Base-by-base conservation (phyloP, 1,140 invertebrate genomes). In the Scaptomyza hsui region DNA sequence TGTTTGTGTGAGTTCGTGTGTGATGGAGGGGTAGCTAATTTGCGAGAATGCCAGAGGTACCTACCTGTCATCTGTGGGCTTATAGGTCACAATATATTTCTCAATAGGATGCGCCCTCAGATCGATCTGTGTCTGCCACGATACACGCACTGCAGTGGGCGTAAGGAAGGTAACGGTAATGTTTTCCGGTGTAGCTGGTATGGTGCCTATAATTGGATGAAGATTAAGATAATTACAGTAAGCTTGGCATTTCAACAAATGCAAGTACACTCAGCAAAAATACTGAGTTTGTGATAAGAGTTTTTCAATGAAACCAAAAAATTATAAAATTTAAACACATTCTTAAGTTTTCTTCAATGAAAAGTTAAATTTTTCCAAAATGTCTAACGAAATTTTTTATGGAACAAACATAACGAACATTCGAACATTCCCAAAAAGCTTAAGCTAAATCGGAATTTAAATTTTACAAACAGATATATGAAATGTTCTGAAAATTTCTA, bases 161-260 rank as follows among this genome's bases (percentile, higher is more conserved):
- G 95, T 96, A 47, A 97, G 92, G 89, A 97, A 97, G 82, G 96
- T 96, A 55, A 97, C 94, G 37, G 96, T 97, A 91, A 97, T 96
- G 89, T 97, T 97, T 92, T 96, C 95, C 32, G 96, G 96, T 78
- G 94, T 94, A 89, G 94, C 94, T 78, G 94, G 93, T 92, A 96
- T 95, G 78, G 95, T 96, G 92, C 95, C 96, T 96, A 92, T 0
- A 92, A 63, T 7, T 39, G 29, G 15, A 19, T 35, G 29, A 21
- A 42, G 9, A 21, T n/a, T 12, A 2, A 24, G 10, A 44, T 24
- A 26, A n/a, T n/a, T 0, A 4, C 1, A 5, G 0, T 37, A 37
- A 37, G 32, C 32, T 37, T 37, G 12, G 0, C 32, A 37, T 37
- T 21, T 18, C 13, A n/a, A 4, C 10, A 16, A 15, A 42, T 10